Percentiles rank a stretch among this genome's conserved stretches.
These are phyloP conservation scores for Neuroterus valhalla DNA, from an alignment of 1,140 invertebrate genomes.

Conservation along the genomic window DNA sequence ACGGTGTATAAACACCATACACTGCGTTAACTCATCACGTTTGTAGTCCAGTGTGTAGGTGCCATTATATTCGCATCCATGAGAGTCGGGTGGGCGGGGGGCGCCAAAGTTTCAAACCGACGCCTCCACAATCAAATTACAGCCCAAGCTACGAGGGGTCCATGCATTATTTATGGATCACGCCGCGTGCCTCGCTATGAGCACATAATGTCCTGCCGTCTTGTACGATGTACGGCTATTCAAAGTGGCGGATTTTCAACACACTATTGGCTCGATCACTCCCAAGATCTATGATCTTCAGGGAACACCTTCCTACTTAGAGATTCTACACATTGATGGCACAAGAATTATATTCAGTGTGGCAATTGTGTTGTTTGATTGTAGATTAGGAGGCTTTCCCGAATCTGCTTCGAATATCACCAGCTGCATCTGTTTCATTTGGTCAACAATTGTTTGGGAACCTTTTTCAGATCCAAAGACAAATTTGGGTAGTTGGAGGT, in stretches of 20 bases:
- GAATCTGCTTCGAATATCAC: no score
- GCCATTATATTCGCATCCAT: constrained; percentile 57
- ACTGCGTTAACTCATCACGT: neutral
- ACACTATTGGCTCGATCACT: constrained; percentile 27
- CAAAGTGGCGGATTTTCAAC: constrained; percentile 31
- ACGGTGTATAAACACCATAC: neutral
- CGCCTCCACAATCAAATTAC: constrained; percentile 71
- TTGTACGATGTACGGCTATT: constrained; percentile 25
- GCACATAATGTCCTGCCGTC: constrained; percentile 38
- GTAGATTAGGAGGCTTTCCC: no score
- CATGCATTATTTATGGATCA: constrained; percentile 69
- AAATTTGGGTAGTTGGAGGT: no score
- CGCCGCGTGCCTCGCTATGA: constrained; percentile 58
- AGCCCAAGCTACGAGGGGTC: constrained; percentile 62
- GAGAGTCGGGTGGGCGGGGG: constrained; percentile 46
- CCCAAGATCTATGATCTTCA: constrained; percentile 29
- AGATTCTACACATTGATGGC: neutral
- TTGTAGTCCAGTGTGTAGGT: constrained; percentile 43
- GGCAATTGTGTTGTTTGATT: no score
- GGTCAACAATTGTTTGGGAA: no score
- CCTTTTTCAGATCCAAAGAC: no score
- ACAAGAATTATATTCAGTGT: no score
- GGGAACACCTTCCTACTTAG: neutral
- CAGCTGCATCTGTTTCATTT: no score
- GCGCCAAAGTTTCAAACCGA: constrained; percentile 65